These are phyloP conservation scores for Thymelicus lineola DNA, from an alignment of 2,888 invertebrate genomes.

Conservation along the genomic window DNA sequence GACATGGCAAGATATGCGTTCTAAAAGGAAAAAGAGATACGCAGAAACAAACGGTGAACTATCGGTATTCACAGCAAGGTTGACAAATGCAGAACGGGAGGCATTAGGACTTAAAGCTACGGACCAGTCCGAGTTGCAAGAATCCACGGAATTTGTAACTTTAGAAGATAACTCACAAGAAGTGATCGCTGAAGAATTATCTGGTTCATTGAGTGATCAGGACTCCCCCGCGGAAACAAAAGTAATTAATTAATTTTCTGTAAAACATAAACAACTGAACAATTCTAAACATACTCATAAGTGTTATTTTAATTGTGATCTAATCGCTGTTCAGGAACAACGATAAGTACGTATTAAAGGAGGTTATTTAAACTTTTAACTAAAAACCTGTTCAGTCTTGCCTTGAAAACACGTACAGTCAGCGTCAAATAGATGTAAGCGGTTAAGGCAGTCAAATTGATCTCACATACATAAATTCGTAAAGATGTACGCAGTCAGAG, in stretches of 20 bases:
- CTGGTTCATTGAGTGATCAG: constrained; percentile 61
- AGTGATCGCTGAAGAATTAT: constrained; percentile 54
- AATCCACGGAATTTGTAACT: constrained; percentile 60
- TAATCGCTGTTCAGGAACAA: constrained; percentile 67
- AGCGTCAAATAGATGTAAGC: constrained; percentile 70
- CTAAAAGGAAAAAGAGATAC: constrained; percentile 66
- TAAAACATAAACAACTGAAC: constrained; percentile 49
- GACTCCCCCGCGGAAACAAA: constrained; percentile 65
- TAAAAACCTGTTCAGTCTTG: constrained; percentile 69
- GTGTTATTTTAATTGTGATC: constrained; percentile 71
- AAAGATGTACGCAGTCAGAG: too few relatives aligned
- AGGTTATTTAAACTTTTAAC: constrained; percentile 73
- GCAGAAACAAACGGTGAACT: constrained; percentile 54
- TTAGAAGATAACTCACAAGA: constrained; percentile 55
- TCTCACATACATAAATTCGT: too few relatives aligned
- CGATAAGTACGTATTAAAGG: constrained; percentile 70
- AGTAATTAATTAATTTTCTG: constrained; percentile 52
- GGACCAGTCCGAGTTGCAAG: constrained; percentile 55
- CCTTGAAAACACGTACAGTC: constrained; percentile 75
- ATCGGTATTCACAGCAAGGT: constrained; percentile 54
- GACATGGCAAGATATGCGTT: constrained; percentile 78
- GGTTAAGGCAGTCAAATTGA: too few relatives aligned
- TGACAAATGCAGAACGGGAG: constrained; percentile 65
- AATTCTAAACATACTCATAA: constrained; percentile 53
- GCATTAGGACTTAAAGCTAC: constrained; percentile 64